Percentiles rank a stretch among this genome's conserved stretches.
Evolutionary conservation across 2,797 vertebrate genomes (phyloP).

Genomic region (Acanthurus lineatus): DNA sequence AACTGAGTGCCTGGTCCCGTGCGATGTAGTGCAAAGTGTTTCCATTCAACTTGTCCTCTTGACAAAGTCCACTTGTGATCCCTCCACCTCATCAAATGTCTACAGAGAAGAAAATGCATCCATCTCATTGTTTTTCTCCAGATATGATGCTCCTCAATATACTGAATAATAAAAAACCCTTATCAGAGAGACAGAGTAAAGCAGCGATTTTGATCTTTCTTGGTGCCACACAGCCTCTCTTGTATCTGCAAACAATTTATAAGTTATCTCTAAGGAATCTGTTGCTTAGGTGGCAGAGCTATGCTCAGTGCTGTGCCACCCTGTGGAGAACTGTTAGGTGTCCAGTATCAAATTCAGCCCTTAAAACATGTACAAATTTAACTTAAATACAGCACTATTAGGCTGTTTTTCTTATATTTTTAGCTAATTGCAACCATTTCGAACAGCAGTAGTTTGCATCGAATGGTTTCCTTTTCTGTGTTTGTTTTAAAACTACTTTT

Average conservation of each 20-base stretch:
- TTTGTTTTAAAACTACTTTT: too few species aligned
- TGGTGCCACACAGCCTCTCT: constrained; percentile 26
- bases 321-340: constrained; percentile 24
- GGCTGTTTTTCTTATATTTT: background rate
- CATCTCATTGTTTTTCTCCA: background rate
- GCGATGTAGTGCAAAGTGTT: constrained; percentile 47
- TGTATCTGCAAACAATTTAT: constrained; percentile 65
- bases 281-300: constrained; percentile 48
- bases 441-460: too few species aligned
- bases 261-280: constrained; percentile 51
- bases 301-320: constrained; percentile 42
- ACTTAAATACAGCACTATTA: background rate
- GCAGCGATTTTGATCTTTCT: constrained; percentile 26
- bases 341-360: constrained; percentile 21
- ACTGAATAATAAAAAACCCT: constrained; percentile 6
- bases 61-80: constrained; percentile 20
- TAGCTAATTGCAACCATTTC: too few species aligned
- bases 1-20: constrained; percentile 35
- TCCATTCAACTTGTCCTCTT: constrained; percentile 32
- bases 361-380: constrained; percentile 2
- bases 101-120: background rate
- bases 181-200: constrained; percentile 12
- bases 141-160: background rate
- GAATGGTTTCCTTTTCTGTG: too few species aligned
- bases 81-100: background rate